Conservation (phyloP, 1,140 invertebrate genomes). For the Maniola jurtina region DNA sequence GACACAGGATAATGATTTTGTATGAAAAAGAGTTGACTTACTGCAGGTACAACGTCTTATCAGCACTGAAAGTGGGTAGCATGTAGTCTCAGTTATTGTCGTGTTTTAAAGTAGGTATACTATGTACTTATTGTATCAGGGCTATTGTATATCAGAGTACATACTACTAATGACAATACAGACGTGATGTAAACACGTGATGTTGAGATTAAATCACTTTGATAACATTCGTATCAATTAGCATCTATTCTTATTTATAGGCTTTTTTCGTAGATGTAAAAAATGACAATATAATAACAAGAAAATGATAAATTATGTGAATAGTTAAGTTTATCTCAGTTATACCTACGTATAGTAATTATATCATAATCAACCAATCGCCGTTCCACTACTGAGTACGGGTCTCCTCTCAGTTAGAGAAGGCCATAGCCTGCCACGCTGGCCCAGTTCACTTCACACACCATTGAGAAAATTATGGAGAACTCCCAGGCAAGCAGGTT, state of each 20-base stretch:
- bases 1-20: constrained; percentile 8
- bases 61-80: neutral
- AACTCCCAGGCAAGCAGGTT: too few relatives aligned
- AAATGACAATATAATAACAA: too few relatives aligned
- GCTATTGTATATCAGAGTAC: constrained; percentile 29
- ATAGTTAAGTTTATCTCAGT: too few relatives aligned
- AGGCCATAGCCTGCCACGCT: too few relatives aligned
- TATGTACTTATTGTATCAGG: constrained; percentile 23
- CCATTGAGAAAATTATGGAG: too few relatives aligned
- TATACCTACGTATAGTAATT: too few relatives aligned
- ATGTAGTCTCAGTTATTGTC: constrained; percentile 18
- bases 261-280: neutral
- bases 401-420: too few relatives aligned
- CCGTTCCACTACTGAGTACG: too few relatives aligned
- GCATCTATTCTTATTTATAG: constrained; percentile 1
- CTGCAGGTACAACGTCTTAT: neutral
- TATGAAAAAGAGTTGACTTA: neutral
- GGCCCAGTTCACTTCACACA: too few relatives aligned
- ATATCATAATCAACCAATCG: too few relatives aligned
- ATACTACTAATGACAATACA: constrained; percentile 22
- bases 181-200: constrained; percentile 23
- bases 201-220: constrained; percentile 17
- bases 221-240: constrained; percentile 16
- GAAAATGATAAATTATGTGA: too few relatives aligned
- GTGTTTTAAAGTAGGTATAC: neutral